Evolutionary conservation across 1,140 invertebrate species (phyloP).

Genomic region (Pectinophora gossypiella): DNA sequence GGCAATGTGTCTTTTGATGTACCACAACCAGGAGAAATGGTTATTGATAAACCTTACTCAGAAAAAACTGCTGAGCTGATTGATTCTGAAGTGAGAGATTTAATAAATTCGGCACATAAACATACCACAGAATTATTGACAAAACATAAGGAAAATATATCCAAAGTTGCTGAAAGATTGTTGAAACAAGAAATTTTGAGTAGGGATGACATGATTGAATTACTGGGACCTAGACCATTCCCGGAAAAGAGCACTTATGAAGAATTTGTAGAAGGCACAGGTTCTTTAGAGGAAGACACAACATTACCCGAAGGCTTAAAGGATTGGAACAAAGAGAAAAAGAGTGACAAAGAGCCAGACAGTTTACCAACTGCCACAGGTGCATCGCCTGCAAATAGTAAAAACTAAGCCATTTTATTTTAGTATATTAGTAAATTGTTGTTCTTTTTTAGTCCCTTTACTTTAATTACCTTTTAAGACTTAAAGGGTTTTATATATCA

Average conservation of each 20-base stretch:
- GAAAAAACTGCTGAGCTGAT: conserved; percentile 98
- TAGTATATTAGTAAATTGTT: conserved; percentile 31
- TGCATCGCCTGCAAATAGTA: conserved; percentile 36
- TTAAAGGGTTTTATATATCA: conserved; percentile 43
- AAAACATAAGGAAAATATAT: conserved; percentile 91
- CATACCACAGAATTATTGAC: conserved; percentile 88
- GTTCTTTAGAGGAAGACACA: conserved; percentile 98
- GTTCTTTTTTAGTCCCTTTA: conserved; percentile 51
- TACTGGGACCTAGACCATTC: conserved; percentile 96
- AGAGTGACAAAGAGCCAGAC: conserved; percentile 33
- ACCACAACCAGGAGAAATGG: conserved; percentile 94
- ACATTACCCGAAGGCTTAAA: conserved; percentile 95
- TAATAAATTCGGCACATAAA: conserved; percentile 90
- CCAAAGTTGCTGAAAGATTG: conserved; percentile 95
- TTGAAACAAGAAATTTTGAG: conserved; percentile 97
- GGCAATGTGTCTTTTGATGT: conserved; percentile 98
- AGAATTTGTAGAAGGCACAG: conserved; percentile 99
- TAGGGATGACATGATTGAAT: conserved; percentile 98
- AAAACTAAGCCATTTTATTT: conserved; percentile 49
- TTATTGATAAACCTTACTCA: conserved; percentile 98
- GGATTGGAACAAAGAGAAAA: conserved; percentile 92
- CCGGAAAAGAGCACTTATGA: conserved; percentile 99
- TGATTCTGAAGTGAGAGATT: conserved; percentile 90
- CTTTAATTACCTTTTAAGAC: conserved; percentile 64
- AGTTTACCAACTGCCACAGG: conserved; percentile 29